Evolutionary conservation across 2,113 vertebrate species (phyloP), one percentile per base, ranked within the genome.

Genomic region (Anguilla japonica): DNA sequence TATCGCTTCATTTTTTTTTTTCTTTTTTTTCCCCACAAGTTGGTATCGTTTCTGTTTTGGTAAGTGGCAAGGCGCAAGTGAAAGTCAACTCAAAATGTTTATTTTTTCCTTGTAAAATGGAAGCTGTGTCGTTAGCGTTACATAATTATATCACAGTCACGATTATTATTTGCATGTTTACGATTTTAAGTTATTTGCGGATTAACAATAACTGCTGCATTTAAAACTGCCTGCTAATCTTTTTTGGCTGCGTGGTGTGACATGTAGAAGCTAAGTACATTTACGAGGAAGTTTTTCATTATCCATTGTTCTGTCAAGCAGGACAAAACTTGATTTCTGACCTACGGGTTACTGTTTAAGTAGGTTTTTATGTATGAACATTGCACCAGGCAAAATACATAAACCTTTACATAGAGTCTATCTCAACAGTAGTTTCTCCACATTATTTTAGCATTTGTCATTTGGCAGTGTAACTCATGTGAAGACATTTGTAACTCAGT

Each of bases 31-130:
- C n/a, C 34, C 34, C 34, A 34, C 34, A 34, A 89, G 85, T 86
- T n/a, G 83, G 90, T 60, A 79, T 67, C 86, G 84, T 92, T 93
- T 93, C 90, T 86, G 86, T 86, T 89, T 91, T 89, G 97, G 98
- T 99, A 94, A 98, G 98, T 96, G 81, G 29, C 81, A 75, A 75
- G 26, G 8, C 5, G 20, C 71, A 34, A 34, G 29, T 75, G 71
- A 63, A 41, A 14, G 40, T 15, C n/a, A 67, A 26, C 20, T 22
- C 18, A 26, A 22, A 84, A 34, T 57, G 9, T 87, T 79, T 78
- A 56, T 56, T 40, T 87, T 81, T 29, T 11, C 18, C 0, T 67
- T 67, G 3, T 60, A 3, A 67, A 22, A 67, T 67, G 18, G 22
- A 20, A 26, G 34, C 34, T 41, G 56, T 29, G 71, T 71, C 11